A percentile compares a stretch with the other conserved stretches of the same genome.
phyloP scores from a whole-genome alignment of 2,113 vertebrate species.

The Rattus norvegicus region DNA sequence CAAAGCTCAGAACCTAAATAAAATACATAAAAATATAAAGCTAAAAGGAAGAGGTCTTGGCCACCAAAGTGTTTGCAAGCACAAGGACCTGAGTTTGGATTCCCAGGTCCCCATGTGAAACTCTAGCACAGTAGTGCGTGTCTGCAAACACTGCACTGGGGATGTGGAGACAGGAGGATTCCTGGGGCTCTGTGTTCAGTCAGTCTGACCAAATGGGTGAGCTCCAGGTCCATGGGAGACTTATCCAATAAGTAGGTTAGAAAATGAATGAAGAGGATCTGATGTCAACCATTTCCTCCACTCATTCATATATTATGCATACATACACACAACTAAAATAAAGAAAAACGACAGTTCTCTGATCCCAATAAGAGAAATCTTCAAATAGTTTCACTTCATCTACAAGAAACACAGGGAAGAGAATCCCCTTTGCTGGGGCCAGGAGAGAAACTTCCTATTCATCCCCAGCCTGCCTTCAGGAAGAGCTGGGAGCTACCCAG shows the following conservation, averaged over 20 bases:
- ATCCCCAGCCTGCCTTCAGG: background rate
- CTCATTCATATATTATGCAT: background rate
- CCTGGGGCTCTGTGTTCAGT: background rate
- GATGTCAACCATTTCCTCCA: background rate
- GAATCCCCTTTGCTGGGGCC: background rate
- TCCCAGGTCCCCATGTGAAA: background rate
- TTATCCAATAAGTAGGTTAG: background rate
- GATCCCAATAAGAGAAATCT: background rate
- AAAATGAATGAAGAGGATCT: background rate
- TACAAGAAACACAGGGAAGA: background rate
- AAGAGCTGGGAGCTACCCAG: background rate
- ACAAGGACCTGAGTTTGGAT: background rate
- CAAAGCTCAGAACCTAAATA: background rate
- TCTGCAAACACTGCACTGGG: background rate
- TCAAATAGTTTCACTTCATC: background rate
- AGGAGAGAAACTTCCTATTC: background rate
- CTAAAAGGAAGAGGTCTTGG: background rate
- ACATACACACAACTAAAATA: background rate
- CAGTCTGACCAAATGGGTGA: background rate
- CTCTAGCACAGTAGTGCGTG: fast-evolving
- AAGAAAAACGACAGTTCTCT: background rate
- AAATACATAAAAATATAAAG: background rate
- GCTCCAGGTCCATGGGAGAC: background rate
- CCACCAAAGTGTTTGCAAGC: too few relatives aligned
- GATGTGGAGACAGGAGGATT: background rate